Evolutionary conservation across 2,888 invertebrate genomes (phyloP), one percentile per base, ranked within the genome.

Genomic region (Phorcus lineatus): DNA sequence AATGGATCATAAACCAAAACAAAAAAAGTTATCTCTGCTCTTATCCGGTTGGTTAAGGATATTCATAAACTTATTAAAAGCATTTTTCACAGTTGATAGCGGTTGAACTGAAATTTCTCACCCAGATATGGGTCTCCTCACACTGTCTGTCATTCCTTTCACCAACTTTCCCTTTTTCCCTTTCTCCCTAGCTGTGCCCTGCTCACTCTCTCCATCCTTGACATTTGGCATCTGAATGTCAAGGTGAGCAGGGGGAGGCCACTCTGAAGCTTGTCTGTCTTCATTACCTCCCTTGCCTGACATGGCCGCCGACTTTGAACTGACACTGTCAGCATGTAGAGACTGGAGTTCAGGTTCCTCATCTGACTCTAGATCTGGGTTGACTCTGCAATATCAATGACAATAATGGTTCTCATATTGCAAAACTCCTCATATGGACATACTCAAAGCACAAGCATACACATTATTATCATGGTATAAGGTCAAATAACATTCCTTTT

Each of bases 151-250:
- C 28, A 36, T 54, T n/a, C 76, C 76, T 28, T 55, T 76, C 31
- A 31, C 17, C 28, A 54, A 22, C 16, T 22, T 17, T 1, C 40
- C 74, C n/a, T 17, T 28, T n/a, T 28, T 76, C 16, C 54, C 19
- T 36, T n/a, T 31, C 24, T 55, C 55, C 36, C 76, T 76, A 16
- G 28, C 76, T n/a, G 76, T 76, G 24, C n/a, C 55, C 31, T 54
- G 55, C 31, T 55, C 55, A 31, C 76, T 76, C n/a, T 53, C 76
- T n/a, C 55, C 55, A 9, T 76, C 76, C 28, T n/a, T 7, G 19
- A 76, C 31, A 31, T 28, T 76, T 6, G 76, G 76, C 55, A 76
- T 54, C 76, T 76, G 76, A 31, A 76, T 55, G 11, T 53, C 76
- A 54, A 76, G 16, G 9, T 76, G 76, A 54, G 28, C 31, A 55